Percentiles rank a stretch among this genome's conserved stretches.
These are phyloP conservation scores for Spilarctia lutea DNA, from an alignment of 2,888 invertebrate species.

Conservation along the genomic window DNA sequence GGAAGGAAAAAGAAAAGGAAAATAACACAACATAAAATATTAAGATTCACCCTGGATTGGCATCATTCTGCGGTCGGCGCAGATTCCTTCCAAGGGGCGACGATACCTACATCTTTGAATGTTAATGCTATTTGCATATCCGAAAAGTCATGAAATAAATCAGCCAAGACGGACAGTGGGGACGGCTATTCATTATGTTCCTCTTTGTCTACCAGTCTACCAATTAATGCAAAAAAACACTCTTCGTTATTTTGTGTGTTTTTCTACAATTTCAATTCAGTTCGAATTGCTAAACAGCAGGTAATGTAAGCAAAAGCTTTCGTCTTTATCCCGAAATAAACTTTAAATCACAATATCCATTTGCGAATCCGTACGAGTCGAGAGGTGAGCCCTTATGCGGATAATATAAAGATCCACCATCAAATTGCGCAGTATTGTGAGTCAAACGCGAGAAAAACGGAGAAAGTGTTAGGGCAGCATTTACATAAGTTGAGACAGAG, in stretches of 20 bases:
- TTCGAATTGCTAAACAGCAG: constrained; percentile 28
- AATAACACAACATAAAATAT: constrained; percentile 87
- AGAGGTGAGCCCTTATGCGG: constrained; percentile 71
- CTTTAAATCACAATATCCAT: constrained; percentile 74
- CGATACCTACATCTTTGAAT: constrained; percentile 84
- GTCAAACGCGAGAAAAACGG: constrained; percentile 83
- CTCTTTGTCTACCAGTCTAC: constrained; percentile 78
- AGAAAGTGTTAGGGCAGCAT: constrained; percentile 83
- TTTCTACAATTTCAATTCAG: constrained; percentile 22
- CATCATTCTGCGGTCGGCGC: constrained; percentile 83
- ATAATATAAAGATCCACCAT: constrained; percentile 78
- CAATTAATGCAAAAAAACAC: constrained; percentile 75
- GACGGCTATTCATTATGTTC: constrained; percentile 80
- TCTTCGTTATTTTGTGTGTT: constrained; percentile 57
- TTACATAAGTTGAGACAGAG: constrained; percentile 86
- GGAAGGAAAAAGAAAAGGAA: constrained; percentile 84
- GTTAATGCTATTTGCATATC: constrained; percentile 86
- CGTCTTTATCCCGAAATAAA: constrained; percentile 68
- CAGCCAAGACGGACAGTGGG: constrained; percentile 84
- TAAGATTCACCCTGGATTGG: constrained; percentile 86
- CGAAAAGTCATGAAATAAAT: constrained; percentile 86
- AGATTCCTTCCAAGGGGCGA: constrained; percentile 79
- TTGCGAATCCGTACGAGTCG: constrained; percentile 65
- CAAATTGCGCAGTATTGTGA: constrained; percentile 84
- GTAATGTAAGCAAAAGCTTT: constrained; percentile 41